phyloP scores from a whole-genome alignment of 2,113 vertebrate genomes.

The Phalacrocorax brasilianus region DNA sequence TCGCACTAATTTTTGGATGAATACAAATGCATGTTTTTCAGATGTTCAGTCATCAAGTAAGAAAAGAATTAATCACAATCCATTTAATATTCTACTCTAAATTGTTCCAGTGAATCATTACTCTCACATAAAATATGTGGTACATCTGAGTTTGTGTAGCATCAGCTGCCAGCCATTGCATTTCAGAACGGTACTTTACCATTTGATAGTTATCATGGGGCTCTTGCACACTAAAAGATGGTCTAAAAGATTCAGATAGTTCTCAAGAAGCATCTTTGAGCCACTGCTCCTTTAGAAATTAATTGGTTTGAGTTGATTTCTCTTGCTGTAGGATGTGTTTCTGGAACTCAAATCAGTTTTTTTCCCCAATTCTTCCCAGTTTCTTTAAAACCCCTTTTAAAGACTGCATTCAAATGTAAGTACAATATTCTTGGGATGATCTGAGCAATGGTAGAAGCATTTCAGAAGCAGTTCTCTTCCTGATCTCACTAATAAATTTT shows the following conservation, averaged over 20 bases:
- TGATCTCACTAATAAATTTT: background rate
- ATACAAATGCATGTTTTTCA: background rate
- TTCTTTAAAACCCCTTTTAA: background rate
- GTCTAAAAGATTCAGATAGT: background rate
- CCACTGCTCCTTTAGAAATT: background rate
- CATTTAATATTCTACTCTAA: background rate
- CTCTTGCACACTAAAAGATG: background rate
- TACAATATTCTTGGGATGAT: background rate
- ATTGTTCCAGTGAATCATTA: background rate
- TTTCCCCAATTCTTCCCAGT: background rate
- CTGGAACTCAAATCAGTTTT: background rate
- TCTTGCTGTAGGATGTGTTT: background rate
- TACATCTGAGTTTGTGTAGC: background rate
- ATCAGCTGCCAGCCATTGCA: background rate
- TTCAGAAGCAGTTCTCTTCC: background rate
- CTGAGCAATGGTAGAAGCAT: background rate
- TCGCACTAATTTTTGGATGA: background rate
- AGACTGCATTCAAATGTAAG: background rate
- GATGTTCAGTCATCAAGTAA: background rate
- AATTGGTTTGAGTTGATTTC: background rate
- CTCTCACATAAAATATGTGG: background rate
- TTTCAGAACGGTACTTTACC: background rate
- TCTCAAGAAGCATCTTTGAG: background rate
- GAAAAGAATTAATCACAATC: background rate
- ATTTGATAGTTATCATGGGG: background rate